Percentiles rank a stretch among this genome's conserved stretches.
phyloP scores from a whole-genome alignment of 92 coral and sea anemone genomes.

The Zoanthus solanderi region DNA sequence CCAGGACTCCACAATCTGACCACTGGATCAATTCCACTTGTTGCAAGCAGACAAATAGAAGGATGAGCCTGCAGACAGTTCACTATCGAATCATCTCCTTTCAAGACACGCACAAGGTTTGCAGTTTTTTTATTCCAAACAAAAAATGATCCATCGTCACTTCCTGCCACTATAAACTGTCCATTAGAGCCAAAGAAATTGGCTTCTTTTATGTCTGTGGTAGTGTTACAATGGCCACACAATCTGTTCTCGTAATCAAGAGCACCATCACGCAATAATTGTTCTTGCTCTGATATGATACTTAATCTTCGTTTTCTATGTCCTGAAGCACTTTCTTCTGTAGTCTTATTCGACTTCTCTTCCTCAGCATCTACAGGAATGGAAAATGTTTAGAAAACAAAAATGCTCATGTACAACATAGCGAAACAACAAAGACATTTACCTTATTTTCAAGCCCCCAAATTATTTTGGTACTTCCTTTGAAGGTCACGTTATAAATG shows the following conservation, averaged over 20 bases:
- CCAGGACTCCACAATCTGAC: constrained; percentile 95
- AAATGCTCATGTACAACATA: too few relatives aligned
- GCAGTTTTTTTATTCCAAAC: constrained; percentile 93
- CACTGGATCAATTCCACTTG: constrained; percentile 99
- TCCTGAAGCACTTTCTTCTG: constrained; percentile 52
- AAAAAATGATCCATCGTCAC: constrained; percentile 98
- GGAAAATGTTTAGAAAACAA: too few relatives aligned
- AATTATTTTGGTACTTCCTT: too few relatives aligned
- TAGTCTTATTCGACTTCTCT: constrained; percentile 34
- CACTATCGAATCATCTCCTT: constrained; percentile 98
- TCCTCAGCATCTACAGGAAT: constrained; percentile 56
- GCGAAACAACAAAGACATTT: too few relatives aligned
- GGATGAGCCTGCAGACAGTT: constrained; percentile 99
- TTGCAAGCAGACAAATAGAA: constrained; percentile 89
- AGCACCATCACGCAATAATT: constrained; percentile 72
- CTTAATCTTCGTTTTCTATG: constrained; percentile 82
- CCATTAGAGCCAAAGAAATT: constrained; percentile 97
- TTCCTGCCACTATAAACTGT: constrained; percentile 96
- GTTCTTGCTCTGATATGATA: constrained; percentile 85
- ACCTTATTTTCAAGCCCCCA: too few relatives aligned
- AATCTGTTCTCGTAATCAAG: constrained; percentile 85
- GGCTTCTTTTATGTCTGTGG: constrained; percentile 98
- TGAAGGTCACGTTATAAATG: too few relatives aligned
- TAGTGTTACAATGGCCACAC: constrained; percentile 99
- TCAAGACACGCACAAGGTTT: constrained; percentile 88